A percentile compares a stretch with the other conserved stretches of the same genome.
phyloP scores from a whole-genome alignment of 2,888 invertebrate genomes.

The Lithophane leautieri region DNA sequence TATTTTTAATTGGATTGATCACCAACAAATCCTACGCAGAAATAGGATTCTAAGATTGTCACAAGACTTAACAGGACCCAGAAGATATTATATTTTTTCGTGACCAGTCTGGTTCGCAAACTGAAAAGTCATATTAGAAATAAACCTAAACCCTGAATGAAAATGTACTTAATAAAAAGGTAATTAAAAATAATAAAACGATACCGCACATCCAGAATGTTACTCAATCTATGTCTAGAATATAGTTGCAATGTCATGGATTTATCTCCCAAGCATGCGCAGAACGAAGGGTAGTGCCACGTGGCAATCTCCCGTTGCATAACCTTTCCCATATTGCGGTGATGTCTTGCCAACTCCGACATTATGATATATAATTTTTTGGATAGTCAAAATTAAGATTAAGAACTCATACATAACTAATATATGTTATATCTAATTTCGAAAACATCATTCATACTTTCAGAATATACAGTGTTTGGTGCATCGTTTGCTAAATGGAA shows the following conservation, averaged over 20 bases:
- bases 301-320: constrained; percentile 87
- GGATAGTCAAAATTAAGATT: not conserved
- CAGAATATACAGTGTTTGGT: no score
- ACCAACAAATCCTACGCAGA: constrained; percentile 58
- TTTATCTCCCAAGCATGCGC: constrained; percentile 81
- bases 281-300: constrained; percentile 76
- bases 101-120: not conserved
- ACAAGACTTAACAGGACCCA: not conserved
- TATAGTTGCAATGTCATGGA: constrained; percentile 75
- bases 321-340: constrained; percentile 76
- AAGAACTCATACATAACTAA: not conserved
- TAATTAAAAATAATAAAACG: not conserved
- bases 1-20: constrained; percentile 72
- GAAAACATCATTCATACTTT: not conserved
- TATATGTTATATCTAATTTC: no score
- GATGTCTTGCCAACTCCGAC: constrained; percentile 31
- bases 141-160: not conserved
- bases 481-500: no score
- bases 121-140: not conserved
- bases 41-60: constrained; percentile 49
- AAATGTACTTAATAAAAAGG: not conserved
- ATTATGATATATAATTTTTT: not conserved
- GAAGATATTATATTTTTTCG: not conserved
- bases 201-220: constrained; percentile 2
- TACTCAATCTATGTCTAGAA: constrained; percentile 25